Conservation (phyloP, 2,797 vertebrate species). For the Lepus townsendii region DNA sequence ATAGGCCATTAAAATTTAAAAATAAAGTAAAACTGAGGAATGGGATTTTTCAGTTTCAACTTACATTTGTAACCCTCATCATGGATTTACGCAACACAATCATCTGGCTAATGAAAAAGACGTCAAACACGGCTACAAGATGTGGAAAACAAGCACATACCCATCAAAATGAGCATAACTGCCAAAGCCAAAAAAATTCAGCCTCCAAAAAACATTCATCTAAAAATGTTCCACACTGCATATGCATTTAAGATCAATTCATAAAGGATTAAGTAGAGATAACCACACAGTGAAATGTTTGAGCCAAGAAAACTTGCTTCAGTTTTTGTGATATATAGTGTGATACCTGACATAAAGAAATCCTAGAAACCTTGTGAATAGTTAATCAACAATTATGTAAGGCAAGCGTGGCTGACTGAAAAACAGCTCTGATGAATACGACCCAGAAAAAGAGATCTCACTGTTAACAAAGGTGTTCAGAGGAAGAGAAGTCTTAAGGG, state of each 20-base stretch:
- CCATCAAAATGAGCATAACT: background rate
- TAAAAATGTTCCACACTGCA: background rate
- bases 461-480: background rate
- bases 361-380: background rate
- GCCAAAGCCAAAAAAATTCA: background rate
- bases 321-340: background rate
- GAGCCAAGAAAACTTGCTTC: background rate
- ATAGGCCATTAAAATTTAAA: background rate
- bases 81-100: background rate
- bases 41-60: background rate
- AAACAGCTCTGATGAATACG: background rate
- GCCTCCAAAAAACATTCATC: background rate
- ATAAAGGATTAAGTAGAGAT: slow-evolving; percentile 5
- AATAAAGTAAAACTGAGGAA: background rate
- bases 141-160: background rate
- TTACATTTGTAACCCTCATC: background rate
- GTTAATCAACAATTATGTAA: slow-evolving; percentile 4
- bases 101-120: background rate
- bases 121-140: background rate
- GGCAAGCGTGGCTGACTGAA: background rate
- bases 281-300: background rate
- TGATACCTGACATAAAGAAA: slow-evolving; percentile 25
- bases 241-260: background rate
- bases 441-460: background rate
- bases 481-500: background rate